phyloP scores from a whole-genome alignment of 2,797 vertebrate genomes.

The Peromyscus aztecus region DNA sequence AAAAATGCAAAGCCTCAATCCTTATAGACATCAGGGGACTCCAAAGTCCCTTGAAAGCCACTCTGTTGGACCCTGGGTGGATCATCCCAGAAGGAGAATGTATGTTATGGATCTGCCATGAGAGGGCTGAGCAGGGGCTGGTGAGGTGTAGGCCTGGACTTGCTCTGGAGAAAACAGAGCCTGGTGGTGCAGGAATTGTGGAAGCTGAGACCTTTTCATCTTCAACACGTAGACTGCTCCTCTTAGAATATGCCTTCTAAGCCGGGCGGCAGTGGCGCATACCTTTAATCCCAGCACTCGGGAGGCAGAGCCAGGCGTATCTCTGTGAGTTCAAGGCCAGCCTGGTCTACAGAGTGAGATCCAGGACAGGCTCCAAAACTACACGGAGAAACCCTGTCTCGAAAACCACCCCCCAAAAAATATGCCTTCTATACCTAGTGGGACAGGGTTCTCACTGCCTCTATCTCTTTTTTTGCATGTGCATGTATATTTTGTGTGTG shows the following conservation, averaged over 20 bases:
- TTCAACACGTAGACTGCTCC: background rate
- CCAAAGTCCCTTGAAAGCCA: background rate
- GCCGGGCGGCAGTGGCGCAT: too few relatives aligned
- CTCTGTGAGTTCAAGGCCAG: too few relatives aligned
- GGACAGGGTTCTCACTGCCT: background rate
- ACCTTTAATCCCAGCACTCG: too few relatives aligned
- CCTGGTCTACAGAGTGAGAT: too few relatives aligned
- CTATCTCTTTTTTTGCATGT: background rate
- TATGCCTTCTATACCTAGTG: background rate
- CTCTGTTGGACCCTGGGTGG: background rate
- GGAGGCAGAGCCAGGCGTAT: too few relatives aligned
- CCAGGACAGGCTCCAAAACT: too few relatives aligned
- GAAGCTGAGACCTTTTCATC: background rate
- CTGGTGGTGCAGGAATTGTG: background rate
- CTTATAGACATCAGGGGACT: background rate
- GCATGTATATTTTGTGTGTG: background rate
- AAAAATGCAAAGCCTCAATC: background rate
- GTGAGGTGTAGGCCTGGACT: background rate
- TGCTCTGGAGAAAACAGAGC: background rate
- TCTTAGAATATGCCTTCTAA: background rate
- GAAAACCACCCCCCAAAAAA: too few relatives aligned
- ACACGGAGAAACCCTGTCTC: too few relatives aligned
- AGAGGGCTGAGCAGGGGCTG: background rate
- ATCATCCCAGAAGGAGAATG: background rate
- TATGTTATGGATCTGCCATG: background rate